phyloP scores from a whole-genome alignment of 1,140 invertebrate genomes.

The Drosophila punjabiensis region DNA sequence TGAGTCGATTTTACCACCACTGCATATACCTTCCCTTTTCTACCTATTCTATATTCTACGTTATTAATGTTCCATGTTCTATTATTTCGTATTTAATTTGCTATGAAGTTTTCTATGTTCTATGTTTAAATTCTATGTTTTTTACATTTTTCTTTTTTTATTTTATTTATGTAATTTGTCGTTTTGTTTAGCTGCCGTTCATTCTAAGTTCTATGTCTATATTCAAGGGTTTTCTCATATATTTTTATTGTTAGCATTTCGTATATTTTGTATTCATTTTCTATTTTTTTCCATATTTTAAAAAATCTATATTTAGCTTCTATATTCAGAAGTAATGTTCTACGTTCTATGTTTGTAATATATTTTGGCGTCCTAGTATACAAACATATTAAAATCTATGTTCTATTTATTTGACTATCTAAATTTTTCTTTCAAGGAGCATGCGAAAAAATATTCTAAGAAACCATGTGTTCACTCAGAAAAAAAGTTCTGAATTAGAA shows the following conservation, averaged over 20 bases:
- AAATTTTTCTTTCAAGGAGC: background rate
- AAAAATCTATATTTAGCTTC: background rate
- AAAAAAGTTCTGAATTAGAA: too few relatives aligned
- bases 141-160: too few relatives aligned
- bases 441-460: background rate
- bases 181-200: too few relatives aligned
- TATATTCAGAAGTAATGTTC: background rate
- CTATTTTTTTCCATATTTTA: background rate
- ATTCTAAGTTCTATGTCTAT: too few relatives aligned
- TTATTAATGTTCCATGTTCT: background rate
- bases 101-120: background rate
- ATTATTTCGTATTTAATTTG: background rate
- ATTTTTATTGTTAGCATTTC: too few relatives aligned
- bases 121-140: too few relatives aligned
- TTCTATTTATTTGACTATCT: background rate
- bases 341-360: background rate
- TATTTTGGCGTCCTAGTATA: background rate
- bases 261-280: too few relatives aligned
- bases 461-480: background rate
- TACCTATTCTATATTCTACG: background rate
- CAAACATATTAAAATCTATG: background rate
- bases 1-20: background rate
- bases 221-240: too few relatives aligned
- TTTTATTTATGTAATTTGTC: too few relatives aligned
- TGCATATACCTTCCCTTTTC: background rate